phyloP scores from a whole-genome alignment of 1,140 invertebrate species.

The Drosophila paulistorum region DNA sequence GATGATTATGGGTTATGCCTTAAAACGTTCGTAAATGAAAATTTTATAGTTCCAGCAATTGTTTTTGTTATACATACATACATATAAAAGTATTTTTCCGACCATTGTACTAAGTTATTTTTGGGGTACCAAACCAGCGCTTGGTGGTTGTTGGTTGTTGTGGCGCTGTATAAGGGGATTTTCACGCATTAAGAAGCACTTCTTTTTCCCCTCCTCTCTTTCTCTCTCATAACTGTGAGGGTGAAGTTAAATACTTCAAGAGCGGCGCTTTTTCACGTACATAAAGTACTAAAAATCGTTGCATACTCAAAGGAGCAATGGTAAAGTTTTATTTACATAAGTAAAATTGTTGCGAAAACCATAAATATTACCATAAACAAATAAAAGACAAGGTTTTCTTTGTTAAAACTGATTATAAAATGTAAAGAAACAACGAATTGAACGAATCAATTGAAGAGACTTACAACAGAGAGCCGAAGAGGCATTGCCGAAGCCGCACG shows the following conservation, averaged over 20 bases:
- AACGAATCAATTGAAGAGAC: too few species aligned
- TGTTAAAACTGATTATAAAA: too few species aligned
- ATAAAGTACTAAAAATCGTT: neutral
- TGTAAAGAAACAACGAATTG: too few species aligned
- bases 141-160: slow-evolving; percentile 13
- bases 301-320: neutral
- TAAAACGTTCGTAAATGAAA: slow-evolving; percentile 62
- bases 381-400: too few species aligned
- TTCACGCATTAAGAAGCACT: slow-evolving; percentile 1
- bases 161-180: neutral
- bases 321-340: neutral
- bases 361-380: too few species aligned
- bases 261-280: neutral
- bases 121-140: slow-evolving; percentile 5
- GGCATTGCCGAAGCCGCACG: too few species aligned
- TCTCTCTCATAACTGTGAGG: slow-evolving; percentile 13
- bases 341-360: neutral
- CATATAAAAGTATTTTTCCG: slow-evolving; percentile 36
- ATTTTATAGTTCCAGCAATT: slow-evolving; percentile 76
- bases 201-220: neutral
- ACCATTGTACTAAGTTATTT: slow-evolving; percentile 53
- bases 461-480: too few species aligned
- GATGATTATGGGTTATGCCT: slow-evolving; percentile 63
- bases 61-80: slow-evolving; percentile 59
- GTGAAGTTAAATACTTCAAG: slow-evolving; percentile 26